Evolutionary conservation across 1,140 invertebrate species (phyloP).

Genomic region (Trigoniulus corallinus): DNA sequence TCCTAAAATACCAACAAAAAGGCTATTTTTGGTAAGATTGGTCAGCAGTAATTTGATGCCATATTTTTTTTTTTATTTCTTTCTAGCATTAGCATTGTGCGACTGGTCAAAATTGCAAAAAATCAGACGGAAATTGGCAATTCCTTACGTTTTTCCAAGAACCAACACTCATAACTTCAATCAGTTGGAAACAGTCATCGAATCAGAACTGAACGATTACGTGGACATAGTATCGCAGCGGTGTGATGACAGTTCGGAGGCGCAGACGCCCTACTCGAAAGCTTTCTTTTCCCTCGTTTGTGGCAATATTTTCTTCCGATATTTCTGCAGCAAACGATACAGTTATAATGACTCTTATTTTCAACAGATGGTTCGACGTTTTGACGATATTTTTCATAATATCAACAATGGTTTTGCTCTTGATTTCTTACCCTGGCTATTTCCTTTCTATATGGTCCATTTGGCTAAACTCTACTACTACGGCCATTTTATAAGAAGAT

Average conservation of each 20-base stretch:
- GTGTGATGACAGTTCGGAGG: constrained; percentile 6
- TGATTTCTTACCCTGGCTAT: constrained; percentile 71
- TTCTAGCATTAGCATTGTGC: constrained; percentile 63
- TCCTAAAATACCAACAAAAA: too few species aligned
- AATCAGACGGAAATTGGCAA: constrained; percentile 52
- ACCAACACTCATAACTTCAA: constrained; percentile 48
- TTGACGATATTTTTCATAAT: constrained; percentile 76
- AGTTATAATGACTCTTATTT: constrained; percentile 45
- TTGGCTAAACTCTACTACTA: background rate
- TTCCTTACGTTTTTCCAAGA: constrained; percentile 55
- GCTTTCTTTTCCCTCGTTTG: constrained; percentile 45
- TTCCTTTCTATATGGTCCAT: constrained; percentile 30
- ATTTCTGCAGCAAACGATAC: constrained; percentile 63
- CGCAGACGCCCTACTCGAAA: constrained; percentile 32
- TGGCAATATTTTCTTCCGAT: constrained; percentile 66
- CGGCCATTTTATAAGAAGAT: constrained; percentile 9
- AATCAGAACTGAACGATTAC: constrained; percentile 14
- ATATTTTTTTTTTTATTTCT: too few species aligned
- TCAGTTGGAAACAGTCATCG: constrained; percentile 16
- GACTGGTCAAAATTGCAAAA: constrained; percentile 70
- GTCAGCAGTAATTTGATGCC: too few species aligned
- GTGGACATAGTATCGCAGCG: constrained; percentile 10
- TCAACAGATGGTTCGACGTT: constrained; percentile 44
- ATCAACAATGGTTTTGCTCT: constrained; percentile 71
- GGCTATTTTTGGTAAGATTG: too few species aligned